Conservation (phyloP, 1,140 invertebrate species). For the Eurosta solidaginis region DNA sequence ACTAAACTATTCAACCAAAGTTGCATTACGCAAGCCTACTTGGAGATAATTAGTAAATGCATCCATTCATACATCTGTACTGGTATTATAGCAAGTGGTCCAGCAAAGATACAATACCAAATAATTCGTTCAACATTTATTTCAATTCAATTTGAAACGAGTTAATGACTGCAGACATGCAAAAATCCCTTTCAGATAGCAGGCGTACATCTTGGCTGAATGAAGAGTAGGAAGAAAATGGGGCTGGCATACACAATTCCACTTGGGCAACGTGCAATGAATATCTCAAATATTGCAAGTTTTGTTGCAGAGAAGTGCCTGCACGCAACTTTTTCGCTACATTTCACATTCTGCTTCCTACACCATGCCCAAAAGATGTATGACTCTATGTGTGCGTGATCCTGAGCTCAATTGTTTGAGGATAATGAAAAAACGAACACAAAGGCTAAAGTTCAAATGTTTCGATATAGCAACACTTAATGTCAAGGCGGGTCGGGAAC, state of each 20-base stretch:
- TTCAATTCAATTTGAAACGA: constrained; percentile 49
- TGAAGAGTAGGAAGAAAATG: no score
- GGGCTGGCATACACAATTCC: background rate
- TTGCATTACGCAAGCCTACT: no score
- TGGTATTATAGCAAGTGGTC: background rate
- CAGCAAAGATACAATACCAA: background rate
- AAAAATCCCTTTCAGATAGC: constrained; percentile 38
- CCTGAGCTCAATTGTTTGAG: constrained; percentile 41
- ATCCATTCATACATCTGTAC: no score
- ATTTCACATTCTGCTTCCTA: background rate
- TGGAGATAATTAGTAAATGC: no score
- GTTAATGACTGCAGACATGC: constrained; percentile 53
- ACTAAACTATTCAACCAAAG: no score
- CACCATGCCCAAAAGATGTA: background rate
- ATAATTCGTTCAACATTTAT: constrained; percentile 53
- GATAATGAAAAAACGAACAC: constrained; percentile 51
- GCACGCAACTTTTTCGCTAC: no score
- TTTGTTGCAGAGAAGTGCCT: no score
- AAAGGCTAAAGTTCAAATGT: constrained; percentile 41
- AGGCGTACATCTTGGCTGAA: background rate
- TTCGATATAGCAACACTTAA: constrained; percentile 42
- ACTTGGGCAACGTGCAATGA: background rate
- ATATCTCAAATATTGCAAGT: no score
- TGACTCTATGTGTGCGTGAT: background rate
- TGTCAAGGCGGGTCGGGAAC: background rate